Evolutionary conservation across 1,140 invertebrate species (phyloP).

Genomic region (Ladona fulva): DNA sequence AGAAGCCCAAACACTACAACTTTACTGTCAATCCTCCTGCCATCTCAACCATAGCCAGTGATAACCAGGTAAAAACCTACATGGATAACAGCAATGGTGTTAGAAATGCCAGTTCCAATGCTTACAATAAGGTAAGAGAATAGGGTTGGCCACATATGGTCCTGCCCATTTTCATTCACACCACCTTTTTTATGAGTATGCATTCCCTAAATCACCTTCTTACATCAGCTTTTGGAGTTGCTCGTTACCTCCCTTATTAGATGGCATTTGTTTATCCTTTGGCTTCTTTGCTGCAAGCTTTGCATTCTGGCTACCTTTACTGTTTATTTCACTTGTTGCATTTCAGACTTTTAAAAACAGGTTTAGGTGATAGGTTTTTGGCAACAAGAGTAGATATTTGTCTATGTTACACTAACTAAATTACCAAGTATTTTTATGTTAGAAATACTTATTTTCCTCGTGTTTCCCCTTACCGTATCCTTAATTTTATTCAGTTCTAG

Average conservation of each 20-base stretch:
- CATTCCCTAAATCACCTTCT: background rate
- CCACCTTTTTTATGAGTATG: background rate
- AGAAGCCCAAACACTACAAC: slow-evolving; percentile 33
- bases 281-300: background rate
- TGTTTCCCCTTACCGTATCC: too few relatives aligned
- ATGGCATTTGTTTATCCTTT: background rate
- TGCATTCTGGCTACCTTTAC: background rate
- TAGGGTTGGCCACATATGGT: slow-evolving; percentile 27
- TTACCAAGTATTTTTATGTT: too few relatives aligned
- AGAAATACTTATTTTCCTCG: too few relatives aligned
- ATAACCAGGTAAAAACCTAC: slow-evolving; percentile 90
- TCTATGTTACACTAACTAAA: too few relatives aligned
- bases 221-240: background rate
- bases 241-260: slow-evolving; percentile 11
- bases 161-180: slow-evolving; percentile 9
- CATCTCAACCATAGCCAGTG: slow-evolving; percentile 36
- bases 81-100: slow-evolving; percentile 90
- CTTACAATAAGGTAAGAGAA: slow-evolving; percentile 80
- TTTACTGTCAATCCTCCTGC: slow-evolving; percentile 27
- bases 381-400: too few relatives aligned
- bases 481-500: too few relatives aligned
- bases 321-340: background rate
- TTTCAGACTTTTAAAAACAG: background rate
- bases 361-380: too few relatives aligned
- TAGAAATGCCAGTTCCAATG: slow-evolving; percentile 68